Base-by-base conservation (phyloP, 1,140 invertebrate species). In the Mactra quadrangularis region DNA sequence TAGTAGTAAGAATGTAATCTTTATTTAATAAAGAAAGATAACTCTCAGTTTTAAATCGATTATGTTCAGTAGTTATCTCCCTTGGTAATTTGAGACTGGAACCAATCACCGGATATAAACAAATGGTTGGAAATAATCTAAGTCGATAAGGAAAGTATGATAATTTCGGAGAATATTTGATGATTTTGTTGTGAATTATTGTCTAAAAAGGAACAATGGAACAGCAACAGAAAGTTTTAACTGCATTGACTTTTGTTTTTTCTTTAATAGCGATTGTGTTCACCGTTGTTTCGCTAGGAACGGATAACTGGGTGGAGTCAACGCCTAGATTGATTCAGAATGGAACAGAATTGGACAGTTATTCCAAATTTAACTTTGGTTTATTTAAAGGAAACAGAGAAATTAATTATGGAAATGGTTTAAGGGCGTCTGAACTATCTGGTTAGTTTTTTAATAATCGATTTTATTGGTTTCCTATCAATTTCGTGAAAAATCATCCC, bases 211-310 rank as follows among this genome's bases (percentile, higher is more conserved):
- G 38, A 72, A 76, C 25, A 7, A 86, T 87, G 75, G 81, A 87
- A 47, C 53, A 85, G 15, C 87, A 86, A 71, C 85, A 88, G 59
- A 91, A 88, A 74, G 38, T 70, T 29, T 95, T 97, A 92, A 96
- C 98, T 50, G 97, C 97, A 89, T 95, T 96, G 71, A 98, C 97
- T 27, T 98, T 98, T 91, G 96, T 98, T 83, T 95, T 97, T 7
- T 96, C 96, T 75, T 96, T 97, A 89, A 91, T 97, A 62, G 96
- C 96, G 72, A 95, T 98, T 64, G 97, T 96, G 7, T 91, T 98
- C 53, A 94, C 98, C 1, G 95, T 97, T 17, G 96, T 96, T 15
- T 96, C 97, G 33, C 92, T 98, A 74, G 97, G 96, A 0, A 98
- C 97, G 0, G 96, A 97, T 86, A 95, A 97, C 87, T 99, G 98